Percentiles rank a stretch among this genome's conserved stretches.
Evolutionary conservation across 1,140 invertebrate genomes (phyloP).

Genomic region (Pseudobourletiella spinata): DNA sequence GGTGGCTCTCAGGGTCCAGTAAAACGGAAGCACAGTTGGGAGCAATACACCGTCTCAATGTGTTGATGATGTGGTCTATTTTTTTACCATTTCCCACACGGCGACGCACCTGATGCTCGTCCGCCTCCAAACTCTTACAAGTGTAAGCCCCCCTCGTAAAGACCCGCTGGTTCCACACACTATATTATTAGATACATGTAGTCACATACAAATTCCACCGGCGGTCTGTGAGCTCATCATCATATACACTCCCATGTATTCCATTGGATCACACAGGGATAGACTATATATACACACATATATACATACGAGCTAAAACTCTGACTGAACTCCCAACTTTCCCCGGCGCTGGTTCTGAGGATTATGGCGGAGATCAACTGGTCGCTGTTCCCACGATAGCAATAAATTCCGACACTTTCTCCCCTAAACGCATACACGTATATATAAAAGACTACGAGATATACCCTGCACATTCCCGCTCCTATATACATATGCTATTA

Average conservation of each 20-base stretch:
- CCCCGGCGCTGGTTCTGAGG: neutral
- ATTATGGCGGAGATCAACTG: neutral
- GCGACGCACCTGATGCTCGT: conserved; percentile 2
- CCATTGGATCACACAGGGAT: too few relatives aligned
- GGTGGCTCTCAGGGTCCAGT: too few relatives aligned
- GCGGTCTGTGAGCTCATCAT: too few relatives aligned
- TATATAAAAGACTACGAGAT: too few relatives aligned
- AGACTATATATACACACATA: neutral
- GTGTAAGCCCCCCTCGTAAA: neutral
- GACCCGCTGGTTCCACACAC: neutral
- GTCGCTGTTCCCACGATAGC: neutral
- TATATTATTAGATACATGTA: neutral
- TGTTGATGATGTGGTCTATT: neutral
- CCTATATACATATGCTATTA: too few relatives aligned
- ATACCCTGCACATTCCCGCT: too few relatives aligned
- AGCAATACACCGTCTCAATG: too few relatives aligned
- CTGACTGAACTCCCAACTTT: too few relatives aligned
- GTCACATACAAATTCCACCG: neutral
- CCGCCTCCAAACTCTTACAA: neutral
- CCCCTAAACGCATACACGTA: neutral
- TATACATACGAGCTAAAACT: neutral
- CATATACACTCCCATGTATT: too few relatives aligned
- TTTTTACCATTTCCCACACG: neutral
- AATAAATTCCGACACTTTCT: neutral
- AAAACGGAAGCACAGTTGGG: too few relatives aligned